phyloP scores from a whole-genome alignment of 1,140 invertebrate species.

The Formica selysi region DNA sequence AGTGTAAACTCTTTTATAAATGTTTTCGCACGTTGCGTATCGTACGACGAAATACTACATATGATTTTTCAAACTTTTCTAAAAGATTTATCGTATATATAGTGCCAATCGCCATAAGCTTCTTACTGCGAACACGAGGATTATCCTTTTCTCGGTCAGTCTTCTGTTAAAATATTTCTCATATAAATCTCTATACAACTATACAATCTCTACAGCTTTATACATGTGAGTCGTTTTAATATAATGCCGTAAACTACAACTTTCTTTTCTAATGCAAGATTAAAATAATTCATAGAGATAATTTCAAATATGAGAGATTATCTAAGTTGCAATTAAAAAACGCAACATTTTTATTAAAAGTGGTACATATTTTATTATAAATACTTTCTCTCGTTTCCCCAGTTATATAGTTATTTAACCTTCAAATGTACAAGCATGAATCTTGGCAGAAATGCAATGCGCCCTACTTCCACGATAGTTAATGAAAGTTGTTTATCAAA shows the following conservation, averaged over 20 bases:
- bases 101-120: constrained; percentile 41
- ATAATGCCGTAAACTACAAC: neutral
- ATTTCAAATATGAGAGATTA: neutral
- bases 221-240: neutral
- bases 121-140: constrained; percentile 25
- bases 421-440: neutral
- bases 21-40: constrained; percentile 10
- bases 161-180: constrained; percentile 15
- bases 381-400: neutral
- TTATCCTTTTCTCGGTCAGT: constrained; percentile 16
- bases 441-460: neutral
- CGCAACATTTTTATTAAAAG: neutral
- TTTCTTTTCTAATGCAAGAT: neutral
- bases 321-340: neutral
- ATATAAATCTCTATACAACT: neutral
- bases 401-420: neutral
- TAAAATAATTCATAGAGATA: neutral
- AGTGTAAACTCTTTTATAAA: constrained; percentile 37
- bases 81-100: neutral
- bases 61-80: constrained; percentile 22
- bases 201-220: neutral
- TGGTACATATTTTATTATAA: neutral
- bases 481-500: constrained; percentile 16
- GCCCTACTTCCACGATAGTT: neutral
- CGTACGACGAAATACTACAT: constrained; percentile 4